phyloP scores from a whole-genome alignment of 2,797 vertebrate species.

The Molossus alvarezi region DNA sequence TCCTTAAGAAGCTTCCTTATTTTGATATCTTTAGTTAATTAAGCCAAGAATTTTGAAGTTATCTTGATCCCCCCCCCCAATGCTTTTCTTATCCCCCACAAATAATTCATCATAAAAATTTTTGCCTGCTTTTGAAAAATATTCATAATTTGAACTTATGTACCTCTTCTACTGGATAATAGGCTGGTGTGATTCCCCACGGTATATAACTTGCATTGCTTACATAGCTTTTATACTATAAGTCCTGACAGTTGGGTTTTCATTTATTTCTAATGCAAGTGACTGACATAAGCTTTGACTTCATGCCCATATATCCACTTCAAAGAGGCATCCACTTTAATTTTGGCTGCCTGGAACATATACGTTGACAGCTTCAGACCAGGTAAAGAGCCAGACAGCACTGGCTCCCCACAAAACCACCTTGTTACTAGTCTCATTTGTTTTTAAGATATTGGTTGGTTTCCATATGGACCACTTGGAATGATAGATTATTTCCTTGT shows the following conservation, averaged over 20 bases:
- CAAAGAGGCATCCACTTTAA: neutral
- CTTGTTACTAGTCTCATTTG: neutral
- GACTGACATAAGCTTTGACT: neutral
- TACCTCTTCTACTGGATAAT: neutral
- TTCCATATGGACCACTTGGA: neutral
- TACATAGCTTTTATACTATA: neutral
- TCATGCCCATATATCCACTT: neutral
- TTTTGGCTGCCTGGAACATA: neutral
- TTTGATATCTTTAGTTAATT: neutral
- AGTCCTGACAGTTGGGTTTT: neutral
- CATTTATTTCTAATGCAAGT: neutral
- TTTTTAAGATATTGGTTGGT: neutral
- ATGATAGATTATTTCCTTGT: neutral
- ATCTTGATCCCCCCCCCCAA: neutral
- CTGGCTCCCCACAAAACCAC: accelerated
- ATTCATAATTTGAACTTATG: neutral
- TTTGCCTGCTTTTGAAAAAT: neutral
- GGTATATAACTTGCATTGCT: neutral
- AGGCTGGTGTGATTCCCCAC: neutral
- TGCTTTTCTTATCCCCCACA: neutral
- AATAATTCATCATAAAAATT: neutral
- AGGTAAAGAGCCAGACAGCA: neutral
- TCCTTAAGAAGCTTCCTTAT: neutral
- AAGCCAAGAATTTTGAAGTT: neutral
- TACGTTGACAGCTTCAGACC: neutral